These are phyloP conservation scores for Pimpla rufipes DNA, from an alignment of 2,888 invertebrate genomes.

Conservation along the genomic window DNA sequence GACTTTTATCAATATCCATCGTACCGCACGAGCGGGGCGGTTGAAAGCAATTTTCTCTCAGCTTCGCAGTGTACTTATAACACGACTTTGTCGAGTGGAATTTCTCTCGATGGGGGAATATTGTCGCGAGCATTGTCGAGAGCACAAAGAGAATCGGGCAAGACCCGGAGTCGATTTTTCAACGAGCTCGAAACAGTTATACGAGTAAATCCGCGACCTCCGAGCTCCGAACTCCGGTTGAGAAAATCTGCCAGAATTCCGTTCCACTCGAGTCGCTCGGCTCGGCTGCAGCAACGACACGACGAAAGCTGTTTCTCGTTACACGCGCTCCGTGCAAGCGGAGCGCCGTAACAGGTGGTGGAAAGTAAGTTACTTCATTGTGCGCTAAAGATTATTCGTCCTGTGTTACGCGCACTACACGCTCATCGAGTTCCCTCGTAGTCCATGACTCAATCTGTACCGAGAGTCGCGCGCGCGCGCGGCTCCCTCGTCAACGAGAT, in stretches of 20 bases:
- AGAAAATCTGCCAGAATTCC: slow-evolving; percentile 21
- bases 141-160: neutral
- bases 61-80: too few relatives aligned
- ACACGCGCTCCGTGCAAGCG: neutral
- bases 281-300: neutral
- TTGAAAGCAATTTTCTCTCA: too few relatives aligned
- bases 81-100: too few relatives aligned
- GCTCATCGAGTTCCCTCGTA: neutral
- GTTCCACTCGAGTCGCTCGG: neutral
- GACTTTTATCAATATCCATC: too few relatives aligned
- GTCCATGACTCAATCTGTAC: neutral
- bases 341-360: slow-evolving; percentile 37
- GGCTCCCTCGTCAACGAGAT: neutral
- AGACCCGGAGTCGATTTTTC: neutral
- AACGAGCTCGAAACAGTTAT: slow-evolving; percentile 4
- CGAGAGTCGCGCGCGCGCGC: too few relatives aligned
- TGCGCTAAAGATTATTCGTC: slow-evolving; percentile 20
- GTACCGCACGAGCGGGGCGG: too few relatives aligned
- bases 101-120: too few relatives aligned
- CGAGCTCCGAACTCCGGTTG: slow-evolving; percentile 2
- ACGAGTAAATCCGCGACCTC: slow-evolving; percentile 11
- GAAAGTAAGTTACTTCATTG: neutral
- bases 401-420: neutral
- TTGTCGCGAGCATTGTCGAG: neutral
- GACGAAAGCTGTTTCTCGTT: slow-evolving; percentile 26